These are phyloP conservation scores for Rhinolophus ferrumequinum DNA, from an alignment of 2,113 vertebrate genomes.

Conservation along the genomic window DNA sequence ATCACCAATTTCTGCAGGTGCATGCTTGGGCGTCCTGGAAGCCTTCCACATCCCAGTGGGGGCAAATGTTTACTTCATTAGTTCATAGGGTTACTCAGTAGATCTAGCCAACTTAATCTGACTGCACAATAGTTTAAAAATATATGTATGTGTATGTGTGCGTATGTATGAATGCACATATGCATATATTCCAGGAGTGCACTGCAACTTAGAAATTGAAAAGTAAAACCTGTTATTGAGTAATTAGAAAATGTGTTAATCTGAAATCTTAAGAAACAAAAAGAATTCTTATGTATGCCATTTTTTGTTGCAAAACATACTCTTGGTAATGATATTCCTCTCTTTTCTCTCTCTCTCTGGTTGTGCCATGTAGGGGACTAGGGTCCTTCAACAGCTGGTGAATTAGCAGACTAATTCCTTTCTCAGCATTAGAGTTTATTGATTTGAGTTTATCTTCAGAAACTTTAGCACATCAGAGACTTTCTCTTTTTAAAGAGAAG, in stretches of 20 bases:
- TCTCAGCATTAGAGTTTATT: neutral
- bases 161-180: neutral
- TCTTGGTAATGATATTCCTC: neutral
- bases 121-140: conserved; percentile 70
- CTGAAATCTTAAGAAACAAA: conserved; percentile 54
- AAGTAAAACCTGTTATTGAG: conserved; percentile 67
- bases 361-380: neutral
- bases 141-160: neutral
- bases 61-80: conserved; percentile 89
- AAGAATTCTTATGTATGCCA: conserved; percentile 20
- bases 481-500: neutral
- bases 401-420: neutral
- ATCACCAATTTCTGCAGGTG: conserved; percentile 90
- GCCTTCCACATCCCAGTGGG: conserved; percentile 85
- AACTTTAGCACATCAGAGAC: neutral
- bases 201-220: conserved; percentile 70
- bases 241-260: conserved; percentile 73
- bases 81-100: conserved; percentile 88
- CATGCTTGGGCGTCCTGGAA: conserved; percentile 86
- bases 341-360: neutral
- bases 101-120: conserved; percentile 83
- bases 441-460: neutral
- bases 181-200: conserved; percentile 10
- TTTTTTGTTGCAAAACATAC: neutral
- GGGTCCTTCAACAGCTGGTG: neutral